A percentile compares a stretch with the other conserved stretches of the same genome.
Evolutionary conservation across 2,888 invertebrate genomes (phyloP).

Genomic region (Desoria tigrina): DNA sequence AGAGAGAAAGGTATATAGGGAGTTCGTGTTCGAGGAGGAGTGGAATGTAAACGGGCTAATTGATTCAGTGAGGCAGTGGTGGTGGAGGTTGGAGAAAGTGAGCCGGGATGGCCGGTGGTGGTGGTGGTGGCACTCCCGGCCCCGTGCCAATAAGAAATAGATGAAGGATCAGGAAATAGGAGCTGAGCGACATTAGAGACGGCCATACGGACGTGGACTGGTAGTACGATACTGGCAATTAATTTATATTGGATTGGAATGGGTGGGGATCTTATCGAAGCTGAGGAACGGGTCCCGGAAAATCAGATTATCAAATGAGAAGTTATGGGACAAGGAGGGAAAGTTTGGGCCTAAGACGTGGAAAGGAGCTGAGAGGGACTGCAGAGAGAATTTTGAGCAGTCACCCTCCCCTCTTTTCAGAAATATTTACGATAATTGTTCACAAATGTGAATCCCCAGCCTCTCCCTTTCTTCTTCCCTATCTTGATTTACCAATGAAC

Average conservation of each 20-base stretch:
- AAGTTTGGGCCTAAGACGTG: slow-evolving; percentile 40
- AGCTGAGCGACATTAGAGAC: slow-evolving; percentile 12
- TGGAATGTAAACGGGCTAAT: slow-evolving; percentile 8
- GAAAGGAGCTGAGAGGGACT: slow-evolving; percentile 40
- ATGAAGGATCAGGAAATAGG: slow-evolving; percentile 9
- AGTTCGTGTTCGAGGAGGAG: slow-evolving; percentile 15
- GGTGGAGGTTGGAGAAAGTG: too few relatives aligned
- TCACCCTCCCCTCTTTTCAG: slow-evolving; percentile 30
- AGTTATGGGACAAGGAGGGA: slow-evolving; percentile 48
- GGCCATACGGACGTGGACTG: slow-evolving; percentile 22
- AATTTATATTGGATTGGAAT: slow-evolving; percentile 41
- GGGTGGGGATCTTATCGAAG: not conserved
- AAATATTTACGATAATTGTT: slow-evolving; percentile 54
- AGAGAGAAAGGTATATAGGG: not conserved
- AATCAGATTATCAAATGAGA: slow-evolving; percentile 53
- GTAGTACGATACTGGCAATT: slow-evolving; percentile 37
- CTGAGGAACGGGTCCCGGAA: slow-evolving; percentile 17
- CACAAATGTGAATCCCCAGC: slow-evolving; percentile 46
- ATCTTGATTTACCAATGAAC: slow-evolving; percentile 10
- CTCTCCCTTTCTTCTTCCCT: slow-evolving; percentile 32
- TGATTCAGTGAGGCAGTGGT: not conserved
- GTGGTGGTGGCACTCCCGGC: not conserved
- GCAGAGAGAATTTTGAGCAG: slow-evolving; percentile 42
- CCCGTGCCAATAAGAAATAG: not conserved
- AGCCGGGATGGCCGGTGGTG: not conserved